phyloP scores from a whole-genome alignment of 2,113 vertebrate species.

The Nothobranchius furzeri region DNA sequence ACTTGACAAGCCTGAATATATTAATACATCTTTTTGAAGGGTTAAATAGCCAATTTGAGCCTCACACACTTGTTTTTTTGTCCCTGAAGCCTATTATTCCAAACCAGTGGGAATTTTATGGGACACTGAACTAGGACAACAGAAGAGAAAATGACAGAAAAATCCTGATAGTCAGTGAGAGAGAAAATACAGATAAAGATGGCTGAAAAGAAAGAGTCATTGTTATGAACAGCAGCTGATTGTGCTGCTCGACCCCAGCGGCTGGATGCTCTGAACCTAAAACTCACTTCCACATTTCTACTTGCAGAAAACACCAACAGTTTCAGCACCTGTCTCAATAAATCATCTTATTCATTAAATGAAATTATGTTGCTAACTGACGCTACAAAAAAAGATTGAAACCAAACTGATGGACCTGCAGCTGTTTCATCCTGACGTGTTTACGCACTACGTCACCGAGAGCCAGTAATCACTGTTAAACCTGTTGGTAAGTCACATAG shows the following conservation, averaged over 20 bases:
- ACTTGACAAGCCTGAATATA: neutral
- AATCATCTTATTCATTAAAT: neutral
- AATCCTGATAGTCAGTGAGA: neutral
- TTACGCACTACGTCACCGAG: neutral
- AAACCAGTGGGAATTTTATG: conserved; percentile 11
- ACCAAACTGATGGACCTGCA: too few species aligned
- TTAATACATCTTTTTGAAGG: neutral
- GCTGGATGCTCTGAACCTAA: conserved; percentile 11
- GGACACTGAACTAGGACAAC: conserved; percentile 20
- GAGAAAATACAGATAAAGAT: conserved; percentile 23
- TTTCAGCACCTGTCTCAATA: neutral
- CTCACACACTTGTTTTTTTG: neutral
- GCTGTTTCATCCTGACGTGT: neutral
- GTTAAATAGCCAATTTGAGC: conserved; percentile 1
- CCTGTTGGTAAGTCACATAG: neutral
- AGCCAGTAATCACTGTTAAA: conserved; percentile 5
- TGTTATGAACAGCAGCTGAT: conserved; percentile 40
- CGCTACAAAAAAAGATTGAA: too few species aligned
- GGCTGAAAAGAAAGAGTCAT: conserved; percentile 33
- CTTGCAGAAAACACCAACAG: neutral
- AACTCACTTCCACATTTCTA: conserved; percentile 14
- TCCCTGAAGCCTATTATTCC: conserved; percentile 11
- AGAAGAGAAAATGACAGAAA: neutral
- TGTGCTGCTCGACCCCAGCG: conserved; percentile 33
- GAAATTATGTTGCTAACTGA: neutral